Percentiles rank a stretch among this genome's conserved stretches.
Evolutionary conservation across 2,113 vertebrate genomes (phyloP).

Genomic region (Xenus cinereus): DNA sequence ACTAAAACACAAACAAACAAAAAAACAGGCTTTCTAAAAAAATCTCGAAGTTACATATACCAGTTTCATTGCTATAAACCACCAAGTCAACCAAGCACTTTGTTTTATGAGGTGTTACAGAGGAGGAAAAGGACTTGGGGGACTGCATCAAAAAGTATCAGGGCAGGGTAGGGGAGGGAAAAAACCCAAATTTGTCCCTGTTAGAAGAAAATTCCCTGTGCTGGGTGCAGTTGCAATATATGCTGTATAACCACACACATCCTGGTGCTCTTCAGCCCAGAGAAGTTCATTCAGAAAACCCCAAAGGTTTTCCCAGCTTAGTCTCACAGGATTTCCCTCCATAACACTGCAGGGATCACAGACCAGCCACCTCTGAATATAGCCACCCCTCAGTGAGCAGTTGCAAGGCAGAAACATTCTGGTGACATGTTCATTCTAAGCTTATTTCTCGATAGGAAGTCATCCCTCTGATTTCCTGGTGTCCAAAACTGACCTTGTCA

Average conservation of each 20-base stretch:
- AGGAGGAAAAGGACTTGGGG: neutral
- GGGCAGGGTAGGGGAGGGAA: neutral
- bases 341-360: neutral
- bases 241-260: neutral
- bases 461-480: neutral
- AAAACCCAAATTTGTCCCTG: accelerated
- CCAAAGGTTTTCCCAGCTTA: neutral
- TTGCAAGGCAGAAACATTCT: neutral
- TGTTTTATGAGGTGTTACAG: slow-evolving; percentile 11
- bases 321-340: neutral
- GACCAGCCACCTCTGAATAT: neutral
- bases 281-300: neutral
- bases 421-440: neutral
- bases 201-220: neutral
- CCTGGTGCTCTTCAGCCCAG: neutral
- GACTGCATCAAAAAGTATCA: neutral
- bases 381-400: neutral
- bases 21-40: neutral
- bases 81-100: neutral
- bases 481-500: neutral
- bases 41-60: neutral
- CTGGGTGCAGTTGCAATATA: neutral
- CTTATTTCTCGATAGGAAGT: neutral
- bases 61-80: neutral
- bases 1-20: neutral